Base-by-base conservation (phyloP, 1,140 invertebrate genomes). In the Drosophila nigromelanica region DNA sequence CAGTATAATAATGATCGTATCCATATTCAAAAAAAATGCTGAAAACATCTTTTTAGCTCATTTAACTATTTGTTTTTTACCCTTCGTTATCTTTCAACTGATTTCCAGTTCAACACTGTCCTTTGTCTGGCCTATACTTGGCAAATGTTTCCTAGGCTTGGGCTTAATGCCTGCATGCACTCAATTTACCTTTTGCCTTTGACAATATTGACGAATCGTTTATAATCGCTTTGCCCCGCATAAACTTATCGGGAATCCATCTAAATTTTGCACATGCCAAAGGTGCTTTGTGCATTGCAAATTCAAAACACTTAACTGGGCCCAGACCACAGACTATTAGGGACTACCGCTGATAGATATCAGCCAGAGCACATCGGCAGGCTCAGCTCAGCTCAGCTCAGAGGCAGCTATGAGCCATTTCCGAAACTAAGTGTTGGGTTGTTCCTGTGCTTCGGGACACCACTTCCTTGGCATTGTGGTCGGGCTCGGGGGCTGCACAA, bases 401-500 rank as follows among this genome's bases (percentile, higher is more conserved):
- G 21, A n/a, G 37, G 10, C 50, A 8, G 45, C 58, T 63, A 70
- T 63, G 72, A 63, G 72, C 51, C 67, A 74, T 70, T 71, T 70
- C 72, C 72, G 51, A 52, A 48, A 63, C 72, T 78, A 61, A 70
- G 72, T 78, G 75, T 75, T 74, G 72, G 56, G 61, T 71, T 78
- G 56, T 78, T 76, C 70, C 62, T 67, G 55, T 75, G 55, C 50
- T 61, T 45, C 37, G 56, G 37, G 70, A 74, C 78, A 52, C 69
- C 69, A 78, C 78, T 87, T 87, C 82, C 82, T 86, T 82, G 71
- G 50, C 75, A 87, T 87, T 86, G 81, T 86, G 82, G 82, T 60
- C 43, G 47, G 45, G 37, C 47, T n/a, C 42, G 60, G 27, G 35
- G 14, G 18, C 50, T 35, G 33, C 54, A 35, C 40, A 54, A 45